These are phyloP conservation scores for Gallinago jamesoni DNA, from an alignment of 2,113 vertebrate species.

Conservation along the genomic window DNA sequence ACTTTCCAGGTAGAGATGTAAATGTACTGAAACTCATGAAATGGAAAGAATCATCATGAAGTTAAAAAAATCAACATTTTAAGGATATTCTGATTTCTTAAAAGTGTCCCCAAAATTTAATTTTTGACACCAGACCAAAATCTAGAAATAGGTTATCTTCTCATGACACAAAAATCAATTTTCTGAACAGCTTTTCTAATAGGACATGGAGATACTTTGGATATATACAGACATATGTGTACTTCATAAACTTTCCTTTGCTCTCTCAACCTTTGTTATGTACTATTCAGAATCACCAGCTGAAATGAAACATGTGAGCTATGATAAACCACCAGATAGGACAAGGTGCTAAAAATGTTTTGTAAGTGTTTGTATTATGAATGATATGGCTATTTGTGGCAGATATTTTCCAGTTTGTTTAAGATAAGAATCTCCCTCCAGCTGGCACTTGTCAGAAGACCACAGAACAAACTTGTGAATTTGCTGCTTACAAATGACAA, in stretches of 20 bases:
- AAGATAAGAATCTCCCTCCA: conserved; percentile 1
- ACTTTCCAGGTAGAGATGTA: neutral
- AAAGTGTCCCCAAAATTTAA: neutral
- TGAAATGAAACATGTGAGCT: neutral
- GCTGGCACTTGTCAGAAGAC: neutral
- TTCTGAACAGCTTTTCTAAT: neutral
- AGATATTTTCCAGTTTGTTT: neutral
- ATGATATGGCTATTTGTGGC: neutral
- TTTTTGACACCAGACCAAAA: neutral
- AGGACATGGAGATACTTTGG: neutral
- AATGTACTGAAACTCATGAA: neutral
- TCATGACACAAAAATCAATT: neutral
- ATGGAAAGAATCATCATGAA: neutral
- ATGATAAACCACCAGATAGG: neutral
- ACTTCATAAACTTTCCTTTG: neutral
- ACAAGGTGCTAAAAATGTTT: neutral
- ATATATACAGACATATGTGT: neutral
- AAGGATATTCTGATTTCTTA: neutral
- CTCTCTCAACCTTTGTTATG: neutral
- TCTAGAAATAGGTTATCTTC: neutral
- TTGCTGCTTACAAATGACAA: neutral
- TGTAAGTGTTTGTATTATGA: neutral
- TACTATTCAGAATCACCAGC: neutral
- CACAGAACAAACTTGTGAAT: neutral
- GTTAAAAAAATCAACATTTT: neutral